Evolutionary conservation across 2,888 invertebrate genomes (phyloP).

Genomic region (Fabriciana adippe): DNA sequence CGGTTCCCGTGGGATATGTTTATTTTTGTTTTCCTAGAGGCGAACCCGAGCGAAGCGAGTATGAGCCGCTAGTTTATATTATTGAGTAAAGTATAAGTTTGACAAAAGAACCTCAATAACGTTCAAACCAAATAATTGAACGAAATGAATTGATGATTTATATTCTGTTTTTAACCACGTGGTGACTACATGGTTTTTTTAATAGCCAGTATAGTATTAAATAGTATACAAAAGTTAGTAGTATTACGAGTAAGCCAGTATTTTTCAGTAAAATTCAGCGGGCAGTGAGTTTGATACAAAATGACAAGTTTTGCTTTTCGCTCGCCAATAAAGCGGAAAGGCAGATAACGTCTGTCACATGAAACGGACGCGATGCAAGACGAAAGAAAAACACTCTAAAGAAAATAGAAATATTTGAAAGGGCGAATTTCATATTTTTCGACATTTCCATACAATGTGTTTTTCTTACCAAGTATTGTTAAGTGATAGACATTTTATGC

Average conservation of each 20-base stretch:
- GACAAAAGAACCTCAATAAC: too few relatives aligned
- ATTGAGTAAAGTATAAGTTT: too few relatives aligned
- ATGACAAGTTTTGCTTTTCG: slow-evolving; percentile 28
- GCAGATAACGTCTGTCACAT: slow-evolving; percentile 27
- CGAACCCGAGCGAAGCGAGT: too few relatives aligned
- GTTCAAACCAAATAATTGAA: too few relatives aligned
- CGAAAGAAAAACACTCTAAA: slow-evolving; percentile 15
- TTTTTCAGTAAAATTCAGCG: slow-evolving; percentile 11
- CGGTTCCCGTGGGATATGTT: too few relatives aligned
- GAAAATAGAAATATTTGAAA: slow-evolving; percentile 21
- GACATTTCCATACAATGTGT: background rate
- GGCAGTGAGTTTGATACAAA: slow-evolving; percentile 21
- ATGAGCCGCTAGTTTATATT: too few relatives aligned
- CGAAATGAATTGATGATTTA: too few relatives aligned
- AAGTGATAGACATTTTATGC: background rate
- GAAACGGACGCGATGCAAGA: slow-evolving; percentile 15
- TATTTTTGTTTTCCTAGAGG: too few relatives aligned
- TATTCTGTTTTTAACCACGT: too few relatives aligned
- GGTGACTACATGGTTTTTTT: too few relatives aligned
- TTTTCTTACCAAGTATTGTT: background rate
- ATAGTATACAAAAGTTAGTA: background rate
- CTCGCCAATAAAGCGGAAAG: slow-evolving; percentile 30
- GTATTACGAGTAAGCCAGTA: background rate
- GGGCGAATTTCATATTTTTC: background rate
- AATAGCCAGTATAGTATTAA: background rate